These are phyloP conservation scores for Busseola fusca DNA, from an alignment of 2,888 invertebrate genomes.

Conservation along the genomic window DNA sequence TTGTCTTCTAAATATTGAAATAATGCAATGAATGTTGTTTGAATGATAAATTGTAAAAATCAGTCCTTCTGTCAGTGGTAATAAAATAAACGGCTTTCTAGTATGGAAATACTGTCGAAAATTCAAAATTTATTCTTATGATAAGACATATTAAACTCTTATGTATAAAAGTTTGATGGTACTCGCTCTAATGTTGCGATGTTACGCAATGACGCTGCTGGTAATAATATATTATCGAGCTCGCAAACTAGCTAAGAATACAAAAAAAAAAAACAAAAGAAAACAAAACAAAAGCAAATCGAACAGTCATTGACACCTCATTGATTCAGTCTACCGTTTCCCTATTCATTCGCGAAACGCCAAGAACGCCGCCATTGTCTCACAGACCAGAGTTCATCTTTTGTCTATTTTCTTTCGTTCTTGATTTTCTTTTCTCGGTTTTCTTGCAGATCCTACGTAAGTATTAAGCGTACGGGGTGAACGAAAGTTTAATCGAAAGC, in stretches of 20 bases:
- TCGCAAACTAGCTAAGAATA: not conserved
- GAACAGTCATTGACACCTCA: slow-evolving; percentile 33
- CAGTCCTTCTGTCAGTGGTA: too few species aligned
- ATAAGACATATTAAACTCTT: too few species aligned
- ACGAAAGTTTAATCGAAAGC: slow-evolving; percentile 57
- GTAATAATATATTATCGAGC: not conserved
- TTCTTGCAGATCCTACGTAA: slow-evolving; percentile 29
- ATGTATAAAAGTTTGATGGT: too few species aligned
- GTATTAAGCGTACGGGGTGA: slow-evolving; percentile 42
- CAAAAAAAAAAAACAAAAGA: slow-evolving; percentile 22
- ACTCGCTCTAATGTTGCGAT: too few species aligned
- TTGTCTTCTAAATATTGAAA: too few species aligned
- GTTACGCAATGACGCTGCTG: too few species aligned
- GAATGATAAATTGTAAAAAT: too few species aligned
- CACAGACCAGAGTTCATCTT: slow-evolving; percentile 54
- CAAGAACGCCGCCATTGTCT: slow-evolving; percentile 35
- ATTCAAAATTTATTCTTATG: too few species aligned
- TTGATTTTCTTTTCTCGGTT: slow-evolving; percentile 25
- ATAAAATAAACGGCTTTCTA: too few species aligned
- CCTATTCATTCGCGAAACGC: slow-evolving; percentile 19
- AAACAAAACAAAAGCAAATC: slow-evolving; percentile 17
- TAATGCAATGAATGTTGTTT: too few species aligned
- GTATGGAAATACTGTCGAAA: too few species aligned
- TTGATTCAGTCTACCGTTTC: slow-evolving; percentile 26
- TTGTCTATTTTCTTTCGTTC: slow-evolving; percentile 49